Percentiles rank a stretch among this genome's conserved stretches.
Evolutionary conservation across 35 echinoderm and acorn worm genomes (phyloP).

Genomic region (Patiria miniata): DNA sequence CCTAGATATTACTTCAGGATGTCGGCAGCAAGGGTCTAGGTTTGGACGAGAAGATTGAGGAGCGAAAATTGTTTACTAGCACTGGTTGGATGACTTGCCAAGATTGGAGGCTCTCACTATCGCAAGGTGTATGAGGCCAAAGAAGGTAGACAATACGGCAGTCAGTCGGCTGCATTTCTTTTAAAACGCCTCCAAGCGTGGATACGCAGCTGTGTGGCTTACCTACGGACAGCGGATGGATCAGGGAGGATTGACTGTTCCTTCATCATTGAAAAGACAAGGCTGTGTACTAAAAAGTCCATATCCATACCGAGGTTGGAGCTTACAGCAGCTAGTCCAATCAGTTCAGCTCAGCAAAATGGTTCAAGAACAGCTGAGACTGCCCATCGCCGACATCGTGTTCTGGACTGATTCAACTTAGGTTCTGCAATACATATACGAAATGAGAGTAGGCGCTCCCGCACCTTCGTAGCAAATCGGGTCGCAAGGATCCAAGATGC

Average conservation of each 20-base stretch:
- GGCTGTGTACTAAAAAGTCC: conserved; percentile 27
- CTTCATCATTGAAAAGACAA: conserved; percentile 53
- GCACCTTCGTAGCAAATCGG: conserved; percentile 64
- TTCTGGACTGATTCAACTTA: conserved; percentile 79
- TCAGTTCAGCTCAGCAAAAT: not conserved
- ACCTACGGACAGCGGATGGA: conserved; percentile 12
- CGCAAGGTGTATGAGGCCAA: no score
- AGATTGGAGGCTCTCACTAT: not conserved
- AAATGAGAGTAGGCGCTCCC: no score
- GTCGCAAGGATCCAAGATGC: conserved; percentile 37
- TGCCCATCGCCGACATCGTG: not conserved
- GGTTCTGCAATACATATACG: conserved; percentile 59
- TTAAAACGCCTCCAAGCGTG: conserved; percentile 35
- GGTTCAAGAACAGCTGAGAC: conserved; percentile 35
- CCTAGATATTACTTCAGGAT: conserved; percentile 46
- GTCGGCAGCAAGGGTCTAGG: conserved; percentile 32
- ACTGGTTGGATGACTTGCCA: conserved; percentile 30
- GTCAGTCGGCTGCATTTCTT: conserved; percentile 36
- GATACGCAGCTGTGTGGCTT: conserved; percentile 37
- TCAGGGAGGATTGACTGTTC: conserved; percentile 31
- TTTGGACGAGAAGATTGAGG: no score
- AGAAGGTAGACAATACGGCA: not conserved
- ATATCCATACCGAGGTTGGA: no score
- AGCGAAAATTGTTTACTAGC: not conserved
- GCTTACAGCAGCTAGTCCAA: conserved; percentile 46